These are phyloP conservation scores for Notarius lentiginosus DNA, from an alignment of 2,113 vertebrate species.

Conservation along the genomic window DNA sequence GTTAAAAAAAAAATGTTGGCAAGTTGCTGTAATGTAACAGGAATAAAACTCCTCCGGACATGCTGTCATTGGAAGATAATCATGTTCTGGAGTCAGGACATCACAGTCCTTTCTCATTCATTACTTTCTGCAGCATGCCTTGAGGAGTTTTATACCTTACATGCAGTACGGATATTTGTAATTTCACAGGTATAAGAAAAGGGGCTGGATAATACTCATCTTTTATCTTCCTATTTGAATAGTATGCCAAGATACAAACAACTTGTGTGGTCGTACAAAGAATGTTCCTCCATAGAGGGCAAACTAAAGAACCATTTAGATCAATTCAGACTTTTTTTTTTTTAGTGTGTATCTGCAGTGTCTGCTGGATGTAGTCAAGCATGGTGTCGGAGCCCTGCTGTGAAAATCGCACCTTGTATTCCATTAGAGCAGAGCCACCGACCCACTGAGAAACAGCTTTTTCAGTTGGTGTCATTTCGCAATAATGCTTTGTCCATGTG, in stretches of 20 bases:
- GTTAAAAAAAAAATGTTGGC: not conserved
- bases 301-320: not conserved
- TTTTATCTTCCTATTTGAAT: not conserved
- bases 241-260: not conserved
- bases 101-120: not conserved
- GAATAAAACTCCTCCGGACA: not conserved
- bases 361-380: not conserved
- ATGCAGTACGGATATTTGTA: not conserved
- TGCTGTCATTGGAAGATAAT: not conserved
- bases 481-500: not conserved
- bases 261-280: not conserved
- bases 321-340: not conserved
- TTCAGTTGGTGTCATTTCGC: slow-evolving; percentile 4
- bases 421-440: not conserved
- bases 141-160: not conserved
- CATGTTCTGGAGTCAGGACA: not conserved
- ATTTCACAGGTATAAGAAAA: not conserved
- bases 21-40: not conserved
- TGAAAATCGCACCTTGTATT: slow-evolving; percentile 28
- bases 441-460: slow-evolving; percentile 4
- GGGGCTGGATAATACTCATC: not conserved
- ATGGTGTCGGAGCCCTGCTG: not conserved
- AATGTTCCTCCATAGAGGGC: not conserved
- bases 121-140: not conserved
- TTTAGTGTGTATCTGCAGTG: not conserved